Base-by-base conservation (phyloP, 2,113 vertebrate genomes). In the Centrocercus urophasianus region DNA sequence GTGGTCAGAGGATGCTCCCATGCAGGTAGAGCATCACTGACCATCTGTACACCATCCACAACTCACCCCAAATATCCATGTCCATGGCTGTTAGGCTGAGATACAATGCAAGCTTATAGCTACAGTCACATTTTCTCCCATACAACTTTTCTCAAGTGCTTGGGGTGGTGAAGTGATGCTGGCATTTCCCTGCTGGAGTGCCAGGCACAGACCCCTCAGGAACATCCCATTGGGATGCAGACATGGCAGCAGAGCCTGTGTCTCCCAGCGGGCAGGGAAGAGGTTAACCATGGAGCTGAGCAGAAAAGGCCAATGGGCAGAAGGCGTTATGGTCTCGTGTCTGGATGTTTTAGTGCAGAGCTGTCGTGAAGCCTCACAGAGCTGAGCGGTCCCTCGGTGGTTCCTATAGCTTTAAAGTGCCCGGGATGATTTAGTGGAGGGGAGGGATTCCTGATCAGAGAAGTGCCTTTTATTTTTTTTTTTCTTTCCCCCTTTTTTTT, bases 381-480 rank as follows among this genome's bases (percentile, higher is more conserved):
- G 88, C 94, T 93, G 81, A 83, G 86, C 56, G 48, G 90, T 90
- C 78, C 92, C 90, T 90, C 89, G 89, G 54, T 95, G 77, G 67
- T 82, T 95, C 93, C 89, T 93, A 63, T 69, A 65, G 86, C 89
- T 96, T 96, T 93, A 94, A 96, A 97, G 89, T 95, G 96, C 86
- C 73, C 4, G 0, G 65, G 45, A 95, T 97, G 96, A 97, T 98
- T 97, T 97, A 97, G 91, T 94, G 73, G 80, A 95, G 88, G 87
- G 89, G 86, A 95, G 92, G 83, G 96, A 96, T 96, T 91, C 88
- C 84, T 96, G 91, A 95, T 97, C 97, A 94, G 93, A 97, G 95
- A 96, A 93, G 86, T 90, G 76, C 86, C 85, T 97, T 93, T 94
- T 93, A 54, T 83, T 79, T 25, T 77, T 77, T 77, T 20, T 47